Conservation (phyloP, 1,140 invertebrate genomes). For the Papilio helenus region DNA sequence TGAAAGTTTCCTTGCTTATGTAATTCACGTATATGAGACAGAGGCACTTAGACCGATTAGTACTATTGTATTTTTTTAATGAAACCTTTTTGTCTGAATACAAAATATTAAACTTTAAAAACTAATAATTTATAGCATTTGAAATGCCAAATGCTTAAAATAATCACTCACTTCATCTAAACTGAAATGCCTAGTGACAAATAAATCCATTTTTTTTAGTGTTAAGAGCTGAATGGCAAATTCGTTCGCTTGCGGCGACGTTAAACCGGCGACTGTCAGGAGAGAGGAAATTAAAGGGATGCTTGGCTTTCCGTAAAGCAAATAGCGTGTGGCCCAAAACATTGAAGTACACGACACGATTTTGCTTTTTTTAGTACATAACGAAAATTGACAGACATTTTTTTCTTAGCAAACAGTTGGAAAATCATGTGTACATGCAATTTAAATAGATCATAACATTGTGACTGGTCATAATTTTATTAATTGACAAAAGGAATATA, state of each 20-base stretch:
- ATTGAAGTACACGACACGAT: not conserved
- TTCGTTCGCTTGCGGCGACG: constrained; percentile 50
- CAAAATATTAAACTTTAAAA: not conserved
- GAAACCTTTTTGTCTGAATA: not conserved
- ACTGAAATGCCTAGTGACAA: constrained; percentile 78
- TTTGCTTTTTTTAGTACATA: not conserved
- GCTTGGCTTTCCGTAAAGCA: constrained; percentile 48
- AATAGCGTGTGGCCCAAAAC: constrained; percentile 51
- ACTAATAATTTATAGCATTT: not conserved
- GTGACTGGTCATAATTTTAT: too few relatives aligned
- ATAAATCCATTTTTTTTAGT: constrained; percentile 72
- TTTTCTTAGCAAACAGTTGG: too few relatives aligned
- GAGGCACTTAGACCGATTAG: too few relatives aligned
- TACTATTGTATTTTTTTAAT: too few relatives aligned
- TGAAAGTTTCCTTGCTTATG: too few relatives aligned
- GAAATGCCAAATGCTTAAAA: not conserved
- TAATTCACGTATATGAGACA: too few relatives aligned
- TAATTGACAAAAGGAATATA: too few relatives aligned
- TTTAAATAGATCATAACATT: too few relatives aligned
- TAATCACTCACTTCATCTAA: constrained; percentile 74
- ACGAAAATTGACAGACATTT: too few relatives aligned
- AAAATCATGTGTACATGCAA: too few relatives aligned
- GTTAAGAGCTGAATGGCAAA: constrained; percentile 28
- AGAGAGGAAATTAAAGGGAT: constrained; percentile 60
- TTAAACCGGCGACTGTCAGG: constrained; percentile 56